Conservation (phyloP, 2,113 vertebrate genomes). For the Chlorocebus sabaeus region DNA sequence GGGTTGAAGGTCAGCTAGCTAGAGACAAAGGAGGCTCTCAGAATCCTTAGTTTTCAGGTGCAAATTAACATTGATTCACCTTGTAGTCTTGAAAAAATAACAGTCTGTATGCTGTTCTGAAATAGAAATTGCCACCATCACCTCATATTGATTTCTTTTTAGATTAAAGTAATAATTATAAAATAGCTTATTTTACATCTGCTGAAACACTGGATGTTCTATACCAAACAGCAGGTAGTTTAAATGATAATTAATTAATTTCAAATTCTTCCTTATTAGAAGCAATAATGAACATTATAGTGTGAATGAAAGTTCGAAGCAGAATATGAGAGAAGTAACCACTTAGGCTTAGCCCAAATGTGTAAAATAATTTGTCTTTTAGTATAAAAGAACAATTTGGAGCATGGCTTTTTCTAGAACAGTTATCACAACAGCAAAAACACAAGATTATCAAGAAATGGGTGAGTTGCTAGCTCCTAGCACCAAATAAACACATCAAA, state of each 20-base stretch:
- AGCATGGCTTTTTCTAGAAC: background rate
- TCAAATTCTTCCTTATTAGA: background rate
- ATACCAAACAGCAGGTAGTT: background rate
- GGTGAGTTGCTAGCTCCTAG: background rate
- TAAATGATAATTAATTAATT: background rate
- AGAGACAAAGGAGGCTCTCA: background rate
- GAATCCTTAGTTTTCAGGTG: background rate
- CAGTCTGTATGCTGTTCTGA: background rate
- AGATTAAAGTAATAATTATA: conserved; percentile 17
- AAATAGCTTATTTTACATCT: background rate
- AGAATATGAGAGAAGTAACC: background rate
- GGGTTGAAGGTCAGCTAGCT: background rate
- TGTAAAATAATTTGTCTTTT: background rate
- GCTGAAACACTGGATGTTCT: background rate
- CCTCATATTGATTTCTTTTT: background rate
- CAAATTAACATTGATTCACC: conserved; percentile 20
- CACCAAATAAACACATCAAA: background rate
- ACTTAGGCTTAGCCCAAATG: background rate
- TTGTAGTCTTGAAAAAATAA: background rate
- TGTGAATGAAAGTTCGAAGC: background rate
- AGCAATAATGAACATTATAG: background rate
- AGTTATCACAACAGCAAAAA: background rate
- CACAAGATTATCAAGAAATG: background rate
- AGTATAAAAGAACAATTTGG: background rate
- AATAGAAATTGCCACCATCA: conserved; percentile 1